A percentile compares a stretch with the other conserved stretches of the same genome.
These are phyloP conservation scores for Scomber colias DNA, from an alignment of 2,113 vertebrate genomes.

Conservation along the genomic window DNA sequence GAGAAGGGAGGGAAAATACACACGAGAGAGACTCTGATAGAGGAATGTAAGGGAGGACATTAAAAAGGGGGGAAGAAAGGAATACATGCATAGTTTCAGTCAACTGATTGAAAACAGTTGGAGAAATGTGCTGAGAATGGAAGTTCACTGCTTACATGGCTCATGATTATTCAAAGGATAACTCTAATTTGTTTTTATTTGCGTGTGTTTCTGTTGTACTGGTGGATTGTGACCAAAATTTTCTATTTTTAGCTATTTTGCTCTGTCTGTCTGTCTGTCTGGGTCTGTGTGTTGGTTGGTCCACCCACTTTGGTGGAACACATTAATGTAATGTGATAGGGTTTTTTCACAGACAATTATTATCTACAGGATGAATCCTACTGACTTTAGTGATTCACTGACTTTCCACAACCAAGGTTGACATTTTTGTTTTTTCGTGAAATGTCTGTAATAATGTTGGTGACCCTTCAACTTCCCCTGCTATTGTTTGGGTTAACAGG, in stretches of 20 bases:
- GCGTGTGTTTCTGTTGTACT: too few relatives aligned
- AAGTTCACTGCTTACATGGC: background rate
- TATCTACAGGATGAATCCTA: background rate
- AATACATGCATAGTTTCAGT: conserved; percentile 18
- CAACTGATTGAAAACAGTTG: conserved; percentile 20
- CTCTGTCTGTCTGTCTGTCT: background rate
- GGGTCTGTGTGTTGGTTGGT: background rate
- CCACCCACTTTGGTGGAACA: background rate
- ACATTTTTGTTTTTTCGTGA: background rate
- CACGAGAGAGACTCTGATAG: conserved; percentile 30
- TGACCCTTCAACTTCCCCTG: too few relatives aligned
- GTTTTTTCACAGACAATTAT: background rate
- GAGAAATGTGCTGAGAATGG: background rate
- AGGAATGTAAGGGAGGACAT: conserved; percentile 59
- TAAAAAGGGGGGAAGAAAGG: conserved; percentile 39
- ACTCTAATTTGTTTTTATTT: background rate
- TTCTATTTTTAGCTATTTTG: background rate
- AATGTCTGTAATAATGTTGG: background rate
- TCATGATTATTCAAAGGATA: background rate
- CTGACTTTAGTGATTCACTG: background rate
- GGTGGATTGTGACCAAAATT: background rate
- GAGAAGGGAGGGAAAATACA: conserved; percentile 39
- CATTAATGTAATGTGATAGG: too few relatives aligned
- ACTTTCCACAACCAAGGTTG: background rate
- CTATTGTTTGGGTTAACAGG: background rate